Conservation (phyloP, 2,797 vertebrate genomes). For the Notolabrus celidotus region DNA sequence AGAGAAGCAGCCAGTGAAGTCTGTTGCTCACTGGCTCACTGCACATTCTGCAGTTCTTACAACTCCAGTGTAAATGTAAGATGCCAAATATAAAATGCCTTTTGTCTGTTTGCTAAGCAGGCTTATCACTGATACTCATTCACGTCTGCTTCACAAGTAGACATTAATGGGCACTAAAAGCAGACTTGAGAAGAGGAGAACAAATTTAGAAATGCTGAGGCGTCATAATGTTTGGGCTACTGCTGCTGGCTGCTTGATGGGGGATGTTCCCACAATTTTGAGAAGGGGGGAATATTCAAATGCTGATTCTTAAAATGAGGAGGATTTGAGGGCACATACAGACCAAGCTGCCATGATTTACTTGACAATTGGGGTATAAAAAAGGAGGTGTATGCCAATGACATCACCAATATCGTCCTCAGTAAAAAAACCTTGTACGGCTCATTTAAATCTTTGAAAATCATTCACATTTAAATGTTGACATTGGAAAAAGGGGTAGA, state of each 20-base stretch:
- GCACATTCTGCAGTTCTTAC: slow-evolving; percentile 39
- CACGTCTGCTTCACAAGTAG: slow-evolving; percentile 32
- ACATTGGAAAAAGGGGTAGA: too few species aligned
- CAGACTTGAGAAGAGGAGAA: slow-evolving; percentile 13
- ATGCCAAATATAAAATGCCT: too few species aligned
- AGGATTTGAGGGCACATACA: slow-evolving; percentile 52
- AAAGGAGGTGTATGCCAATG: too few species aligned
- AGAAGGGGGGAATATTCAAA: slow-evolving; percentile 21
- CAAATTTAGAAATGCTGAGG: slow-evolving; percentile 2
- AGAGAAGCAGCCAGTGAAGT: slow-evolving; percentile 30
- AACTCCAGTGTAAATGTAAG: slow-evolving; percentile 49
- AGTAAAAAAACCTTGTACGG: too few species aligned
- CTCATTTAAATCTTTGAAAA: too few species aligned
- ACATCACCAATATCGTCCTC: too few species aligned
- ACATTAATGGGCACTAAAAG: slow-evolving; percentile 24
- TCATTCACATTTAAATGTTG: too few species aligned
- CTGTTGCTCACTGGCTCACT: slow-evolving; percentile 20
- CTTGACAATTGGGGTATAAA: slow-evolving; percentile 59
- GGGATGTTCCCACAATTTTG: too few species aligned
- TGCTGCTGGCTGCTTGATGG: slow-evolving; percentile 6
- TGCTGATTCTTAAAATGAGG: slow-evolving; percentile 31
- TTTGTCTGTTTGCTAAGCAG: not conserved
- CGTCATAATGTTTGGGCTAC: slow-evolving; percentile 32
- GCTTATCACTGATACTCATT: slow-evolving; percentile 43
- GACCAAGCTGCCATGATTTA: slow-evolving; percentile 49